phyloP scores from a whole-genome alignment of 2,888 invertebrate species.

The Tetragonisca angustula region DNA sequence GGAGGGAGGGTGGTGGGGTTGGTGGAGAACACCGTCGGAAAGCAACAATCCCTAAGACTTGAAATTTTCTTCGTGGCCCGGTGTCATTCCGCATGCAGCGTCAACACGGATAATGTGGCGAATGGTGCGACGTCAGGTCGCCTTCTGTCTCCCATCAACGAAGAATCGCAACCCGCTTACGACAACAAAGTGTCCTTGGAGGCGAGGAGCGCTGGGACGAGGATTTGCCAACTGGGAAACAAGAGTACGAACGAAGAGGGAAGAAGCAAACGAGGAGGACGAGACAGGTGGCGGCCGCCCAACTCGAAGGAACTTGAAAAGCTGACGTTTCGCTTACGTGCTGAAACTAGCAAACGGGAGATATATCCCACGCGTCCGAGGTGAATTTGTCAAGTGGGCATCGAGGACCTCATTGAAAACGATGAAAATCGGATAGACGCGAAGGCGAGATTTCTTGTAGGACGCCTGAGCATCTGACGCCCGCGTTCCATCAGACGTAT shows the following conservation, averaged over 20 bases:
- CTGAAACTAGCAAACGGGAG: constrained; percentile 69
- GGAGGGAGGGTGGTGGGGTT: too few relatives aligned
- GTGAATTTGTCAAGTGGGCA: constrained; percentile 70
- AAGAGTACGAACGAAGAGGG: neutral
- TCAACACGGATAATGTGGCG: constrained; percentile 36
- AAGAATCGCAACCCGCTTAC: constrained; percentile 31
- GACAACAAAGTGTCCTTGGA: constrained; percentile 23
- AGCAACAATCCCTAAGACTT: neutral
- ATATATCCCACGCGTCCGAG: constrained; percentile 61
- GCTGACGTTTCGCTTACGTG: constrained; percentile 82
- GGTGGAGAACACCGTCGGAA: neutral
- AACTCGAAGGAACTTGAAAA: constrained; percentile 71
- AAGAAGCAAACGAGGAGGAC: constrained; percentile 5
- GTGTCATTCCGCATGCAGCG: constrained; percentile 29
- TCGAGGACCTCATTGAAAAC: constrained; percentile 63
- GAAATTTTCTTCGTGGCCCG: neutral
- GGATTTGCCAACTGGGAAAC: constrained; percentile 8
- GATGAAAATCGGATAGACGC: constrained; percentile 61
- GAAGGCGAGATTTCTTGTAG: neutral
- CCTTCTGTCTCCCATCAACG: constrained; percentile 25
- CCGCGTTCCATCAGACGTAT: neutral
- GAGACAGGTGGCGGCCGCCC: constrained; percentile 49
- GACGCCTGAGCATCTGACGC: neutral
- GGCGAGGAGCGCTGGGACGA: neutral
- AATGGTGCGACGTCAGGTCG: neutral